These are phyloP conservation scores for Myotis davidii DNA, from an alignment of 2,113 vertebrate species.

Conservation along the genomic window DNA sequence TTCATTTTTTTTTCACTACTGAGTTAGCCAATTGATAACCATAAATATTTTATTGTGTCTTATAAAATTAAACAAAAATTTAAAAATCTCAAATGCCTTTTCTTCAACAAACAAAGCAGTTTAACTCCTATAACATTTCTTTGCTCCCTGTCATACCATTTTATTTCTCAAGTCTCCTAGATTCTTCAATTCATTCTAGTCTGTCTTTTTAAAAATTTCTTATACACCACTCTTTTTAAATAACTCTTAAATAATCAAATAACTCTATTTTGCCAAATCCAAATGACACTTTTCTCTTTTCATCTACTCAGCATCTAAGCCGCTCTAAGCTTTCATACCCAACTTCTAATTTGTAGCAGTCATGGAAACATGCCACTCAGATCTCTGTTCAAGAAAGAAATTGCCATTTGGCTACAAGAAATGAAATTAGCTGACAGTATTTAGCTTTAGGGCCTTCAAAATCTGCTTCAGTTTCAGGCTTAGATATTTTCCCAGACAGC, in stretches of 20 bases:
- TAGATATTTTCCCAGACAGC: neutral
- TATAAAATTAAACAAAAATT: neutral
- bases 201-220: neutral
- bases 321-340: neutral
- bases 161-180: neutral
- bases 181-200: neutral
- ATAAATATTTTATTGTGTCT: neutral
- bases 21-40: neutral
- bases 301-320: neutral
- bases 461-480: neutral
- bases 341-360: neutral
- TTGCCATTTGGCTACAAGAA: neutral
- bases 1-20: neutral
- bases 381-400: slow-evolving; percentile 1
- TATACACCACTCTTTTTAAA: neutral
- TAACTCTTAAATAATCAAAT: neutral
- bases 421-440: slow-evolving; percentile 23
- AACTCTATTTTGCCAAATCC: neutral
- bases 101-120: neutral
- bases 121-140: neutral
- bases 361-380: neutral
- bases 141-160: neutral
- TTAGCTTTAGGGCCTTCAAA: neutral
- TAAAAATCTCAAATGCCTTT: neutral
- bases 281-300: neutral